Evolutionary conservation across 2,113 vertebrate genomes (phyloP), one percentile per base, ranked within the genome.

Genomic region (Origma solitaria): DNA sequence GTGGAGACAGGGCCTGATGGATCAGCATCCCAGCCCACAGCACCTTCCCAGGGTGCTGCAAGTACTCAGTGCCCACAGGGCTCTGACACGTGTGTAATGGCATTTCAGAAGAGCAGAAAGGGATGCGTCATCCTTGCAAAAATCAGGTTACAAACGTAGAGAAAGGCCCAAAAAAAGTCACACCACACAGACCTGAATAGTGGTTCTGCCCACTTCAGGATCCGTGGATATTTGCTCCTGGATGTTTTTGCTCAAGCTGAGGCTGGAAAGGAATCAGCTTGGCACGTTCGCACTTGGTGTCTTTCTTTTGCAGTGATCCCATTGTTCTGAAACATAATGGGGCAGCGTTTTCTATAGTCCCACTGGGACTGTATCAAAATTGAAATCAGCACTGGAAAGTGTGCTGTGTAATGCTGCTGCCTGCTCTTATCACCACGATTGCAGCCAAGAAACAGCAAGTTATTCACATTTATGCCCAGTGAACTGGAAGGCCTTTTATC

Each of bases 241-340:
- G 53, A 54, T 78, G 82, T 76, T 91, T 95, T 84, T 47, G 68
- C 75, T 80, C 57, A 79, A 27, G 87, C 49, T 81, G 77, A 51
- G 56, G 44, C 15, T 95, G 70, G 90, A 94, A 95, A 96, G 84
- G 86, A 90, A 73, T 91, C 61, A 71, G 40, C 77, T 82, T 94
- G 92, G 93, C 91, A 92, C 27, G 13, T 82, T 93, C 16, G 2
- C 80, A 78, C 53, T 95, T 27, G 84, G 78, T 97, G 95, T 96
- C 97, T 98, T 97, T 96, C 96, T 94, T 96, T 86, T 92, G 84
- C 80, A 95, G 83, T 60, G 90, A 86, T 91, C 91, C 95, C 97
- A 97, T 98, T 98, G 98, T 98, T 98, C 95, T 96, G 56, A 86
- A 95, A 92, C 94, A 97, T 96, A 98, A 98, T 97, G 90, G 96